Conservation (phyloP, 2,888 invertebrate genomes). For the Leucoptera coffeella region DNA sequence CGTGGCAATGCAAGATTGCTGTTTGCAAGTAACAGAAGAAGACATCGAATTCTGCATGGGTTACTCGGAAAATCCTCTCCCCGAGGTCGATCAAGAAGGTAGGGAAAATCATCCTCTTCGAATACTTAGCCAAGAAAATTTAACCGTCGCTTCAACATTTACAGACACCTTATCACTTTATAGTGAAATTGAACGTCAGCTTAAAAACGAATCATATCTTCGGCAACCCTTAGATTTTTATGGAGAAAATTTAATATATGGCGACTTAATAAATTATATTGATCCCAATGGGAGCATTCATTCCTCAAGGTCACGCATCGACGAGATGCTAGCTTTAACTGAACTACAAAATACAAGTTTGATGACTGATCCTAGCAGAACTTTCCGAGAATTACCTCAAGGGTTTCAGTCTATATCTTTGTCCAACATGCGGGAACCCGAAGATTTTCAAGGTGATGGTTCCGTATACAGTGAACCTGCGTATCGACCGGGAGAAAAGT, state of each 20-base stretch:
- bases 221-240: constrained; percentile 51
- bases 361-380: constrained; percentile 49
- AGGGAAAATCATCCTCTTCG: constrained; percentile 77
- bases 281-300: constrained; percentile 44
- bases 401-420: constrained; percentile 62
- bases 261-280: constrained; percentile 20
- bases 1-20: constrained; percentile 81
- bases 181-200: constrained; percentile 61
- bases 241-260: constrained; percentile 40
- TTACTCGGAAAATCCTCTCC: constrained; percentile 60
- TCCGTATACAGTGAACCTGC: constrained; percentile 86
- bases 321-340: constrained; percentile 74
- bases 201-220: constrained; percentile 56
- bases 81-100: constrained; percentile 66
- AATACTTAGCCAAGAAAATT: constrained; percentile 84
- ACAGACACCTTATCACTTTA: constrained; percentile 66
- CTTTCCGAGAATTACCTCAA: constrained; percentile 49
- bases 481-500: constrained; percentile 65
- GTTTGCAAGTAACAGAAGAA: constrained; percentile 88
- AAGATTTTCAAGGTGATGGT: constrained; percentile 64
- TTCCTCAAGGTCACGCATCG: constrained; percentile 57
- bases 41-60: constrained; percentile 87
- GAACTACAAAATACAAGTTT: constrained; percentile 76
- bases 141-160: constrained; percentile 86
- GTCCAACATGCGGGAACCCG: constrained; percentile 63